Evolutionary conservation across 2,113 vertebrate species (phyloP).

Genomic region (Callithrix jacchus): DNA sequence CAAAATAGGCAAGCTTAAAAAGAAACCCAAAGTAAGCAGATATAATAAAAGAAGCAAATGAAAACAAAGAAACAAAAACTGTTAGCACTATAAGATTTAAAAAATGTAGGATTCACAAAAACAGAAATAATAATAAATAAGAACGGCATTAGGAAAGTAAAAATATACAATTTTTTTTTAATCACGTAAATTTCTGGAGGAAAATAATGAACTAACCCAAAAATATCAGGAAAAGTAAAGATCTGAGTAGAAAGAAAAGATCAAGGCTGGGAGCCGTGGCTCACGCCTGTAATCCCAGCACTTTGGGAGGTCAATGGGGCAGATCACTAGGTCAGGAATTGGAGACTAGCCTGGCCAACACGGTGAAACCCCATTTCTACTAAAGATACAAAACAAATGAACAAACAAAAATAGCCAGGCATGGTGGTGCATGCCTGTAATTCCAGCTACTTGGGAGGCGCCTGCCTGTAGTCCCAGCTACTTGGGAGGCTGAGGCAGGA

Average conservation of each 20-base stretch:
- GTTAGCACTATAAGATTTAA: background rate
- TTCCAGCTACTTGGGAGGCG: no score
- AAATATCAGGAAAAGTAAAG: background rate
- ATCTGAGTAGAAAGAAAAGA: background rate
- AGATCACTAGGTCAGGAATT: no score
- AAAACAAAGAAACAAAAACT: background rate
- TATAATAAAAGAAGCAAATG: background rate
- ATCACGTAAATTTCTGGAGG: conserved; percentile 1
- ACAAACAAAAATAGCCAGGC: no score
- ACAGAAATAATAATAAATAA: background rate
- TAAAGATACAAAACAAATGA: no score
- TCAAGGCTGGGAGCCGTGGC: no score
- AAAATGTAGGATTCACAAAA: background rate
- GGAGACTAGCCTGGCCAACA: no score
- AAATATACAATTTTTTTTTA: background rate
- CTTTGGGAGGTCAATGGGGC: no score
- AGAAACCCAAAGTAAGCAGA: background rate
- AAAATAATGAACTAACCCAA: background rate
- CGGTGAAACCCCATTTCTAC: no score
- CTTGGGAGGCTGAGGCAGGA: no score
- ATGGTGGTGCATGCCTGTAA: no score
- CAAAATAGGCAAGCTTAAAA: background rate
- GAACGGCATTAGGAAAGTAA: background rate
- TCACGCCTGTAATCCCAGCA: no score
- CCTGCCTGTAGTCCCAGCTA: no score